A percentile compares a stretch with the other conserved stretches of the same genome.
Conservation (phyloP, 2,113 vertebrate genomes). For the Climacteris rufus region DNA sequence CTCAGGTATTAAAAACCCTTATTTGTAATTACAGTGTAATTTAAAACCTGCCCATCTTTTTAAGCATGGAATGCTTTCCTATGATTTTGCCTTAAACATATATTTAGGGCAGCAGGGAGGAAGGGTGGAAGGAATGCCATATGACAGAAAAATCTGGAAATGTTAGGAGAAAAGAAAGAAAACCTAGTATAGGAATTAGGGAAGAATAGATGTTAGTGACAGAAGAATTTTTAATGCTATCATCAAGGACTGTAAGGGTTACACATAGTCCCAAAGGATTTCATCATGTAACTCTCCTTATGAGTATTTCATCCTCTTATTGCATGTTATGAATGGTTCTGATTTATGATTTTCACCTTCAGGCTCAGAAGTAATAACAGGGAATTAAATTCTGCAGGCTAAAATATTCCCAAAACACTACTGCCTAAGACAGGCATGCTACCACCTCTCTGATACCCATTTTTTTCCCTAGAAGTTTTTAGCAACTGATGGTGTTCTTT, state of each 20-base stretch:
- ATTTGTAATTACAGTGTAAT: conserved; percentile 9
- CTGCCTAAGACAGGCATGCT: background rate
- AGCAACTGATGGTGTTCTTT: background rate
- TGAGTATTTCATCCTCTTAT: conserved; percentile 30
- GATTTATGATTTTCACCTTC: conserved; percentile 45
- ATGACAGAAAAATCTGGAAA: background rate
- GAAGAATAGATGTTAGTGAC: background rate
- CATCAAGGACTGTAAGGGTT: background rate
- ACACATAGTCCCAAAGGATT: background rate
- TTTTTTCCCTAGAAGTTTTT: background rate
- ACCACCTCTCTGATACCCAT: background rate
- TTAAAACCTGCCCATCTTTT: conserved; percentile 38
- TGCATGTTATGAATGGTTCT: conserved; percentile 21
- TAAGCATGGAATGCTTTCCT: conserved; percentile 4
- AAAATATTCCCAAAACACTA: conserved; percentile 18
- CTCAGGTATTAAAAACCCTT: conserved; percentile 14
- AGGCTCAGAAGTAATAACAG: conserved; percentile 45
- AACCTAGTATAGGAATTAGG: background rate
- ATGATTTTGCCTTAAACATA: conserved; percentile 5
- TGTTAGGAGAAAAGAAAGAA: background rate
- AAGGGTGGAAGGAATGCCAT: background rate
- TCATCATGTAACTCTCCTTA: background rate
- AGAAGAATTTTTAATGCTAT: background rate
- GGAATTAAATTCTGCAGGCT: conserved; percentile 42
- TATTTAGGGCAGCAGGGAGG: background rate